A percentile compares a stretch with the other conserved stretches of the same genome.
phyloP scores from a whole-genome alignment of 2,113 vertebrate species.

The Actenoides hombroni region DNA sequence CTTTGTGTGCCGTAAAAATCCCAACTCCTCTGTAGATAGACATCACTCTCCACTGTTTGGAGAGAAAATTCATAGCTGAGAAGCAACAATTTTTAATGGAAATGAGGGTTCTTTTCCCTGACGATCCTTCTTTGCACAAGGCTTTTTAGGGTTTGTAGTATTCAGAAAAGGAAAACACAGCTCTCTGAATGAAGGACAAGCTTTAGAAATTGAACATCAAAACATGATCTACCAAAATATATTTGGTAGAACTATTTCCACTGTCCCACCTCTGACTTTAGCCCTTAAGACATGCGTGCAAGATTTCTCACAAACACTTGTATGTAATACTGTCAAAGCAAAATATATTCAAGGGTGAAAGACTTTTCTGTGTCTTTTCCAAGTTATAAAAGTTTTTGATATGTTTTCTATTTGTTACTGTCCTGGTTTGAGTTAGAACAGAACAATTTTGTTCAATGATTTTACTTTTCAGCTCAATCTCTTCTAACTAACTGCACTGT shows the following conservation, averaged over 20 bases:
- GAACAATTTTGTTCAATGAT: too few relatives aligned
- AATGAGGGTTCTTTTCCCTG: neutral
- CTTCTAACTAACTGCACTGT: too few relatives aligned
- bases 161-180: neutral
- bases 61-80: neutral
- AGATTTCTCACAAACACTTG: neutral
- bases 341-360: neutral
- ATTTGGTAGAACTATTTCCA: neutral
- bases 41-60: neutral
- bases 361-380: neutral
- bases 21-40: neutral
- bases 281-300: neutral
- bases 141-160: neutral
- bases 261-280: neutral
- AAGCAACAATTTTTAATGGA: neutral
- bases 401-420: neutral
- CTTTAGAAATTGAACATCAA: neutral
- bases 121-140: neutral
- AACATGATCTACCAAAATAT: neutral
- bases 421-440: neutral
- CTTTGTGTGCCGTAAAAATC: neutral
- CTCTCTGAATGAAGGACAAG: neutral
- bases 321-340: neutral
- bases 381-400: neutral
- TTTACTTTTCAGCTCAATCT: too few relatives aligned